phyloP scores from a whole-genome alignment of 2,113 vertebrate genomes.

The Setophaga petechia region DNA sequence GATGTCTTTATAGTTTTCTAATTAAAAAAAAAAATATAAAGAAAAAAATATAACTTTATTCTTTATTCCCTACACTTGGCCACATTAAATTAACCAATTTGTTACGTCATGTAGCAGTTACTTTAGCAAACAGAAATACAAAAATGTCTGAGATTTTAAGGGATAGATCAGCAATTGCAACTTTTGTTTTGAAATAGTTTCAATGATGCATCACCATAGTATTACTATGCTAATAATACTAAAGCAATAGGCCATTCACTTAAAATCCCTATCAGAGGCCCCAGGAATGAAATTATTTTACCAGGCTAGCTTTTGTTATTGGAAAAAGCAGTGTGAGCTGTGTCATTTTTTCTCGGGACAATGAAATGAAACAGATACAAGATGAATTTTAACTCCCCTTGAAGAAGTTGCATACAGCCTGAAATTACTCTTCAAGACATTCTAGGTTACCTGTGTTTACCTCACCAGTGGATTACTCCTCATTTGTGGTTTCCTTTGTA shows the following conservation, averaged over 20 bases:
- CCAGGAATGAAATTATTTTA: neutral
- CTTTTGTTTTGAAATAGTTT: neutral
- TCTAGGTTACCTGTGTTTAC: neutral
- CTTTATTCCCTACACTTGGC: neutral
- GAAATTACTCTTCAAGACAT: neutral
- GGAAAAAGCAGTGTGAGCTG: neutral
- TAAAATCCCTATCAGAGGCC: neutral
- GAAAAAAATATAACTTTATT: neutral
- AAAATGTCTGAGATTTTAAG: neutral
- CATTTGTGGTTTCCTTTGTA: neutral
- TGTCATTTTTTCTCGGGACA: neutral
- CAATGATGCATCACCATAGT: neutral
- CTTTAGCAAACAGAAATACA: neutral
- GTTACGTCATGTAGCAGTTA: neutral
- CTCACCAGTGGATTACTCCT: neutral
- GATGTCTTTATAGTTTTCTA: neutral
- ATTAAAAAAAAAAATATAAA: neutral
- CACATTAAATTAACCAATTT: neutral
- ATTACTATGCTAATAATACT: neutral
- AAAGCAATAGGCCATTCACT: neutral
- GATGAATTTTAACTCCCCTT: neutral
- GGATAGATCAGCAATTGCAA: neutral
- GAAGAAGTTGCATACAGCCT: neutral
- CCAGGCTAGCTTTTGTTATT: neutral
- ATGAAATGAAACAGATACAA: neutral